A percentile compares a stretch with the other conserved stretches of the same genome.
These are phyloP conservation scores for Polypterus bichir DNA, from an alignment of 2,113 vertebrate genomes.

Conservation along the genomic window DNA sequence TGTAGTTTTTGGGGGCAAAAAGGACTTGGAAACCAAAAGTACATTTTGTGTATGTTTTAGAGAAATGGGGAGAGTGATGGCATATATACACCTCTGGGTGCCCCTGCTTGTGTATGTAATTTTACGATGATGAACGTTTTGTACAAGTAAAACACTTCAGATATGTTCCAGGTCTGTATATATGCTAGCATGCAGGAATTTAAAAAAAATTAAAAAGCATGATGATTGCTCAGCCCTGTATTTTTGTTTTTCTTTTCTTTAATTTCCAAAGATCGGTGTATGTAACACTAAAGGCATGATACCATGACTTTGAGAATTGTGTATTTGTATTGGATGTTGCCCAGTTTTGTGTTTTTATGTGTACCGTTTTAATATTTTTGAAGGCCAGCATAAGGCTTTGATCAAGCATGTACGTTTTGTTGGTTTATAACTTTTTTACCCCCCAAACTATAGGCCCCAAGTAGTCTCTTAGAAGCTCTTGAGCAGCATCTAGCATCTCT, in stretches of 20 bases:
- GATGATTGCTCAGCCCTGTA: slow-evolving; percentile 22
- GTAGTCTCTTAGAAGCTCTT: slow-evolving; percentile 81
- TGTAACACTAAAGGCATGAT: slow-evolving; percentile 40
- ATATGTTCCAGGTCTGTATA: slow-evolving; percentile 5
- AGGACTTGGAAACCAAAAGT: no score
- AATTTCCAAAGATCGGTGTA: slow-evolving; percentile 17
- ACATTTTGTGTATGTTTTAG: no score
- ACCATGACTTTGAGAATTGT: slow-evolving; percentile 29
- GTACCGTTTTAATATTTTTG: no score
- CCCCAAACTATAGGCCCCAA: slow-evolving; percentile 59
- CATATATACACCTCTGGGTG: no score
- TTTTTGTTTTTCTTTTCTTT: slow-evolving; percentile 23
- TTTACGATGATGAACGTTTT: no score
- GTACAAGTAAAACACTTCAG: no score
- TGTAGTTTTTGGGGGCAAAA: no score
- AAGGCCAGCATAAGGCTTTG: not conserved
- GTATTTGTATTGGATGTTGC: not conserved
- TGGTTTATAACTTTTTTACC: not conserved
- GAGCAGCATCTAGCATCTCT: slow-evolving; percentile 88
- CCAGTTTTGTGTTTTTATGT: no score
- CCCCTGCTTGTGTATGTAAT: no score
- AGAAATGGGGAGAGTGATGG: no score
- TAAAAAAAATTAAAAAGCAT: slow-evolving; percentile 27
- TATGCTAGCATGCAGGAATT: slow-evolving; percentile 4
- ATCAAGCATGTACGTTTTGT: not conserved